Base-by-base conservation (phyloP, 92 coral and sea anemone species). In the Pocillopora grandis region DNA sequence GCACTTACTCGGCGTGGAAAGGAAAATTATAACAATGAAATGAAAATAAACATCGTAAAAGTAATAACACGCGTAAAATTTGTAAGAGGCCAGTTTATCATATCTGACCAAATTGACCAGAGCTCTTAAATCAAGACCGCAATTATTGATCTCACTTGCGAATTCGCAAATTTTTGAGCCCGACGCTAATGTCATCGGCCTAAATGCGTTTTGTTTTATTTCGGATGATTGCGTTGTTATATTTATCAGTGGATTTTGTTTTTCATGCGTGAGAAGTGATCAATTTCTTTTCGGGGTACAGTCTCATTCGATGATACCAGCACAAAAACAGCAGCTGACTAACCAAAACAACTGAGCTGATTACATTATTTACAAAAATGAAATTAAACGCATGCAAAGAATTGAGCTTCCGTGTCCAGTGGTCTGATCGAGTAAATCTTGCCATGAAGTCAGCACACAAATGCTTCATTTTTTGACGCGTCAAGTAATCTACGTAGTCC, bases 111-210 rank as follows among this genome's bases (percentile, higher is more conserved):
- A 78, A 59, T 64, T 55, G 33, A 52, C n/a, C 20, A 68, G 35
- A 23, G 70, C 72, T 68, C 27, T 80, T 56, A 80, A 80, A 66
- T 8, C 74, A 52, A 42, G n/a, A 31, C 82, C 72, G 82, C 61
- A 78, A 21, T 63, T 13, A 78, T 0, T 5, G 23, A 12, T 15
- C 27, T 63, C 14, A 78, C 64, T 12, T 12, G 7, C 31, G 42
- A 14, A 23, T 69, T 18, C 58, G 19, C 76, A 12, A 16, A 14
- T 9, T 3, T n/a, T 11, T 78, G 20, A 37, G 13, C 9, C 37
- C 36, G 3, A 13, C 68, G 31, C 10, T 76, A 10, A 59, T 62
- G 80, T 17, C 67, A 76, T 15, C 52, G 52, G 52, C 8, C 3
- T 42, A 3, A 42, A 7, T 42, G 52, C 52, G 8, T 42, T 42